These are phyloP conservation scores for Chrysocyon brachyurus DNA, from an alignment of 2,797 vertebrate genomes.

Conservation along the genomic window DNA sequence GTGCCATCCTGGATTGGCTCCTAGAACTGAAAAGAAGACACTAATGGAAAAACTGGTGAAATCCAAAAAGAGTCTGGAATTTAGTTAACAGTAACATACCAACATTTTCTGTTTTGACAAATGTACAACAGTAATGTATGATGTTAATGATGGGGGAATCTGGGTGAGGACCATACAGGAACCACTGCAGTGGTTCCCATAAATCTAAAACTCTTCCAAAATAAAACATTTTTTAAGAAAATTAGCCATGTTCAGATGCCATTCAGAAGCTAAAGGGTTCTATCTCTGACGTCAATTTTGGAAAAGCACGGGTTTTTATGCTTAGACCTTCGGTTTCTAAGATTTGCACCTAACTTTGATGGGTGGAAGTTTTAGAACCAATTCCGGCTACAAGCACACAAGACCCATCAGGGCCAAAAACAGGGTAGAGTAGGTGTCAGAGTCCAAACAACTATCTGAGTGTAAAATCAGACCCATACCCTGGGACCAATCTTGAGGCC, in stretches of 20 bases:
- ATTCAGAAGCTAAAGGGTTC: constrained; percentile 21
- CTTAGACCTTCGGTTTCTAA: neutral
- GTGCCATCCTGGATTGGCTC: neutral
- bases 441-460: neutral
- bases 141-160: neutral
- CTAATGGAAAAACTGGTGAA: neutral
- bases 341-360: neutral
- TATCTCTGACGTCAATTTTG: neutral
- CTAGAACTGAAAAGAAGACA: neutral
- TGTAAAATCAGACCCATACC: neutral
- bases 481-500: neutral
- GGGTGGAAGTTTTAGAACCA: neutral
- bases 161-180: neutral
- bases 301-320: neutral
- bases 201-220: neutral
- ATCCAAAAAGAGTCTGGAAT: neutral
- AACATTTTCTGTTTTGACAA: neutral
- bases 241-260: neutral
- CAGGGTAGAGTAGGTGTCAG: neutral
- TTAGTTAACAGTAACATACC: neutral
- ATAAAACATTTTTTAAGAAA: neutral
- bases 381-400: neutral
- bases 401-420: too few species aligned
- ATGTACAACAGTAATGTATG: fast-evolving
- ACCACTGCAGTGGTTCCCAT: neutral